A percentile compares a stretch with the other conserved stretches of the same genome.
These are phyloP conservation scores for Rhinophrynus dorsalis DNA, from an alignment of 2,797 vertebrate species.

Conservation along the genomic window DNA sequence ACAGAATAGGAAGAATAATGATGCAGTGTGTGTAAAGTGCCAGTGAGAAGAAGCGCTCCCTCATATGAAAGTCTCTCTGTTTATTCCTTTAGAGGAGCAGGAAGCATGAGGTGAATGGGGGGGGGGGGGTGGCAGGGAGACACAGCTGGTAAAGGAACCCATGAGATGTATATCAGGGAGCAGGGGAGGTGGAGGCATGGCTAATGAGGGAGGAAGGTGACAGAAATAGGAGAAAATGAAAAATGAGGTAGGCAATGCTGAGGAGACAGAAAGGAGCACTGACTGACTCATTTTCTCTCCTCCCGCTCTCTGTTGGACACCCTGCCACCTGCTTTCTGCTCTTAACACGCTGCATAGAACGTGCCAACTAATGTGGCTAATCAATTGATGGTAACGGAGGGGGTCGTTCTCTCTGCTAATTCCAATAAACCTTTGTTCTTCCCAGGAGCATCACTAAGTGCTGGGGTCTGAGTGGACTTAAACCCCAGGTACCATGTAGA, in stretches of 20 bases:
- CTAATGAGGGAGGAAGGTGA: not conserved
- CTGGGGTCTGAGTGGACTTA: too few relatives aligned
- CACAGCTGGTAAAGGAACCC: not conserved
- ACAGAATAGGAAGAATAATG: not conserved
- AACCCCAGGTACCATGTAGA: too few relatives aligned
- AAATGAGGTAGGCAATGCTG: not conserved
- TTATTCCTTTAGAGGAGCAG: not conserved
- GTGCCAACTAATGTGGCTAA: too few relatives aligned
- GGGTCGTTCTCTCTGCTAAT: too few relatives aligned
- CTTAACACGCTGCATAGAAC: too few relatives aligned
- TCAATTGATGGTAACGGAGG: too few relatives aligned
- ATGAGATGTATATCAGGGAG: not conserved
- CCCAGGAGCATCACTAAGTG: too few relatives aligned
- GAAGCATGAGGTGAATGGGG: not conserved
- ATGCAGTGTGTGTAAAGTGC: conserved; percentile 31
- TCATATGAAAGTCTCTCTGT: not conserved
- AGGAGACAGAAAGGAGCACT: not conserved
- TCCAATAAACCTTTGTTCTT: too few relatives aligned
- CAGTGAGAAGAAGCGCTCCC: not conserved
- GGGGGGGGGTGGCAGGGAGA: not conserved
- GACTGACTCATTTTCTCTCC: not conserved
- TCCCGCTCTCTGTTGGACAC: not conserved
- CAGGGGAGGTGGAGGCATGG: not conserved
- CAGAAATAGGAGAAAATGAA: not conserved
- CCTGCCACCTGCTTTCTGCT: too few relatives aligned